Conservation (phyloP, 2,888 invertebrate genomes). For the Aspidapion aeneum region DNA sequence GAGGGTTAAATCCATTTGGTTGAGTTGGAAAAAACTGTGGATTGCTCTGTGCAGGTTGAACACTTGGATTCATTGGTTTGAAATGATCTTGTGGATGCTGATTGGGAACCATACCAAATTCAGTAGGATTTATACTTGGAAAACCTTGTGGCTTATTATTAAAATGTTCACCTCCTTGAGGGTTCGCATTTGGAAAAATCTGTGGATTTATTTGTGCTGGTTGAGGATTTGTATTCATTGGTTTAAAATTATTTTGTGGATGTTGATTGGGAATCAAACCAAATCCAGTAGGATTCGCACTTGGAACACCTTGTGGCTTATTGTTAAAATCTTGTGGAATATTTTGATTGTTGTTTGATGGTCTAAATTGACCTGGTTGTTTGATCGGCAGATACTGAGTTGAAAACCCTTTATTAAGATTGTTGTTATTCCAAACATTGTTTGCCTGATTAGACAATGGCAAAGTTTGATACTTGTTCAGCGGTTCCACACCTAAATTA, state of each 20-base stretch:
- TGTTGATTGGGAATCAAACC: not conserved
- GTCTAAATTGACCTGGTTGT: conserved; percentile 19
- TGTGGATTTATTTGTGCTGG: not conserved
- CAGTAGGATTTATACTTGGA: not conserved
- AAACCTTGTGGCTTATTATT: not conserved
- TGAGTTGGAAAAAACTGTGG: too few relatives aligned
- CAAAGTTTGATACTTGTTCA: not conserved
- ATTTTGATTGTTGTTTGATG: not conserved
- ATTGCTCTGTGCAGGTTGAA: not conserved
- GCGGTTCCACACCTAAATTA: not conserved
- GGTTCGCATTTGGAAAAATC: too few relatives aligned
- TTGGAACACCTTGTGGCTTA: not conserved
- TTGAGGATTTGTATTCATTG: not conserved
- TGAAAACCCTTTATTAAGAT: conserved; percentile 2
- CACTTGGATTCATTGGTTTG: too few relatives aligned
- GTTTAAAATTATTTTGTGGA: not conserved
- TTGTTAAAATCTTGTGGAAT: not conserved
- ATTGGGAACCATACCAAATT: too few relatives aligned
- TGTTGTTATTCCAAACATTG: not conserved
- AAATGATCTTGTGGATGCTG: not conserved
- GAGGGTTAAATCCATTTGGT: too few relatives aligned
- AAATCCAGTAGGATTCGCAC: not conserved
- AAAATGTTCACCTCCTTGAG: too few relatives aligned
- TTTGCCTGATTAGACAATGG: not conserved
- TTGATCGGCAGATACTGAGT: conserved; percentile 23